Evolutionary conservation across 1,140 invertebrate species (phyloP), one percentile per base, ranked within the genome.

Genomic region (Paralvinella palmiformis): DNA sequence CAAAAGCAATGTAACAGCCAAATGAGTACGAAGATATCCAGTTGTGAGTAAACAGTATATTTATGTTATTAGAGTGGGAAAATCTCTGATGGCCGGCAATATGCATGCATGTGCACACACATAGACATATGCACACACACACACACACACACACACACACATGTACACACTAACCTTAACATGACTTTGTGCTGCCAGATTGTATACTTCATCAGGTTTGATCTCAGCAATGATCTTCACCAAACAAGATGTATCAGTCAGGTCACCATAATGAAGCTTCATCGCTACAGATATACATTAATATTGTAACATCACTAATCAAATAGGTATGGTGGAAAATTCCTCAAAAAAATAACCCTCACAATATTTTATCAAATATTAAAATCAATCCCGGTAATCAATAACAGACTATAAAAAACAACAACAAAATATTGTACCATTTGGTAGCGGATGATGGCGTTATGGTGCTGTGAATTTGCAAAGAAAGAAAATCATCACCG

Each of bases 181-280:
- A 82, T 99, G 97, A 75, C 94, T 98, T 80, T 99, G 96, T 1
- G 97, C 97, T n/a, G 94, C 97, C 57, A 99, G 84, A 85, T 99
- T 99, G 76, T 99, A 99, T 67, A 99, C 91, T 83, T 99, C 97
- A 57, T 87, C 87, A 0, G 97, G 97, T 73, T 89, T 86, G 3
- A 92, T 86, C 74, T 86, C 83, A 59, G 84, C 86, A 53, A 99
- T 96, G 53, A 99, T 89, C 84, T 97, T 97, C 31, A 98, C 92
- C 67, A 99, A 84, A 79, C 94, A 96, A 68, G 93, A 94, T 36
- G 92, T 95, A 79, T 99, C 97, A 0, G 95, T 99, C 86, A 99
- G 89, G 75, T 99, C 97, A 33, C 97, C 97, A 84, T 99, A 99
- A 80, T 99, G 97, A 1, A 99, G 83, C 71, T 93, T 63, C 76